Conservation (phyloP, 2,888 invertebrate genomes). For the Caenorhabditis sp. region DNA sequence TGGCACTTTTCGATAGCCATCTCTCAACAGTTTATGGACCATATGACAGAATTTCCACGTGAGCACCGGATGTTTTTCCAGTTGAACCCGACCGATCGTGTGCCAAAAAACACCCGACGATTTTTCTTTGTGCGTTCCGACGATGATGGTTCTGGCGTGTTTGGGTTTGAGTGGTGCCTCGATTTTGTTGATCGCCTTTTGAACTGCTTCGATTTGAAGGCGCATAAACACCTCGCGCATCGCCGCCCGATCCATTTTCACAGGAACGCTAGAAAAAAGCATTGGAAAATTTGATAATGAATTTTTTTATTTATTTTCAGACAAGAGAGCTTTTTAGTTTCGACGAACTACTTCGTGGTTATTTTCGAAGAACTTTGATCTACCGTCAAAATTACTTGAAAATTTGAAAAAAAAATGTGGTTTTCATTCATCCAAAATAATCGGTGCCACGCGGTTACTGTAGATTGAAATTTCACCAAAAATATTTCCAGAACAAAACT, state of each 20-base stretch:
- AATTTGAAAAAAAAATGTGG: too few species aligned
- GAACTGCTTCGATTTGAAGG: slow-evolving; percentile 82
- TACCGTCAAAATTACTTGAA: too few species aligned
- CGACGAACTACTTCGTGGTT: too few species aligned
- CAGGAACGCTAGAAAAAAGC: not conserved
- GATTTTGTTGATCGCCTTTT: slow-evolving; percentile 89
- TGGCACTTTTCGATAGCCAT: slow-evolving; percentile 80
- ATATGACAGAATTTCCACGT: slow-evolving; percentile 99
- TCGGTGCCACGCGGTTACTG: too few species aligned
- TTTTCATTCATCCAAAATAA: too few species aligned
- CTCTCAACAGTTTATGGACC: slow-evolving; percentile 90
- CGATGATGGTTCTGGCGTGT: slow-evolving; percentile 84
- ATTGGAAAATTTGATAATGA: slow-evolving; percentile 1
- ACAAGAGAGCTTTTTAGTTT: not conserved
- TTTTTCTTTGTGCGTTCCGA: slow-evolving; percentile 69
- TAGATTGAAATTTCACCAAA: too few species aligned
- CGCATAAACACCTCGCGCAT: slow-evolving; percentile 33
- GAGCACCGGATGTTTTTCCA: slow-evolving; percentile 91
- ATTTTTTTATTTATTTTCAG: not conserved
- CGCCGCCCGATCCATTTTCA: slow-evolving; percentile 31
- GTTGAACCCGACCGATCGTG: slow-evolving; percentile 78
- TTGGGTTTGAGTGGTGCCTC: slow-evolving; percentile 97
- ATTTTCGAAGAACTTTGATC: too few species aligned
- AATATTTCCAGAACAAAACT: too few species aligned
- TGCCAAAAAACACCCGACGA: slow-evolving; percentile 85